phyloP scores from a whole-genome alignment of 2,113 vertebrate species.

The Apaloderma vittatum region DNA sequence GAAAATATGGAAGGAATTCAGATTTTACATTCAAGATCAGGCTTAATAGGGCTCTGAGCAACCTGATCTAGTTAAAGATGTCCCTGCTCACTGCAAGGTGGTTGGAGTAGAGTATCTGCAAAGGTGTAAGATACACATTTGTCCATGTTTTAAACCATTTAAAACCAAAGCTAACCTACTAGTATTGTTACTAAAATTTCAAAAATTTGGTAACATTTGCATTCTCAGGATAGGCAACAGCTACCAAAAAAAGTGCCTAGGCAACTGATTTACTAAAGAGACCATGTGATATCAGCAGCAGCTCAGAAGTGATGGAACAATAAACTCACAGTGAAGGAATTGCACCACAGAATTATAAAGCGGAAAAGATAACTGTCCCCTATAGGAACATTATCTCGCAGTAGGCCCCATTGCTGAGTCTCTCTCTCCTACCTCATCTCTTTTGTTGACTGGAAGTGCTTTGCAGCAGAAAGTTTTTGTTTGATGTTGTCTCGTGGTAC shows the following conservation, averaged over 20 bases:
- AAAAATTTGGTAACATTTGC: background rate
- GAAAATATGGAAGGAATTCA: too few species aligned
- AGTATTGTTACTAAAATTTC: background rate
- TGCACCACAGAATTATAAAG: background rate
- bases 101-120: background rate
- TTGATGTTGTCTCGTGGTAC: fast-evolving
- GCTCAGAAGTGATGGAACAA: background rate
- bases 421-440: background rate
- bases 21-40: too few species aligned
- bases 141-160: background rate
- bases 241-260: background rate
- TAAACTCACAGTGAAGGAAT: background rate
- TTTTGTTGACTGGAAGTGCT: background rate
- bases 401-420: background rate
- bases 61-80: too few species aligned
- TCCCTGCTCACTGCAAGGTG: too few species aligned
- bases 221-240: background rate
- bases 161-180: background rate
- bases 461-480: background rate
- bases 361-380: background rate
- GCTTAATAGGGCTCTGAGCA: too few species aligned
- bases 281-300: background rate
- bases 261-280: background rate
- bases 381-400: background rate
- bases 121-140: background rate